Evolutionary conservation across 1,140 invertebrate species (phyloP), one percentile per base, ranked within the genome.

Genomic region (Eurosta solidaginis): DNA sequence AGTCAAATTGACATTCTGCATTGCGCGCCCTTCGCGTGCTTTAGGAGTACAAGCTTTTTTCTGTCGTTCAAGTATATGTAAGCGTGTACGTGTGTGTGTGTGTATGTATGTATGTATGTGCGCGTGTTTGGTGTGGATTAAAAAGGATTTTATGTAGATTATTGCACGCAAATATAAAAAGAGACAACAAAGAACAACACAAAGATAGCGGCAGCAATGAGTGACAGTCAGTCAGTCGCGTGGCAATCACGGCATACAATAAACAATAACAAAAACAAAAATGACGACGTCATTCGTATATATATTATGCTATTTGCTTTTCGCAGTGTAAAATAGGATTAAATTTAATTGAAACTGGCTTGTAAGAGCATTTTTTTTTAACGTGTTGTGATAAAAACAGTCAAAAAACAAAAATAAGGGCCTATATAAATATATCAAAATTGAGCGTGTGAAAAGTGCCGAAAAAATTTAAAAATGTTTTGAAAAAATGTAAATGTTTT

Each of bases 161-260:
- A 74, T 47, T 74, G 44, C 7, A 17, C 42, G 20, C 25, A 74
- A 45, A 74, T 44, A 74, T 6, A 36, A 74, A 74, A 27, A 17
- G 68, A 20, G 14, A n/a, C 52, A 36, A 50, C n/a, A 17, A 29
- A 5, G 29, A 49, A 74, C 42, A 22, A 25, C 29, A 59, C 44
- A 25, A 83, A 76, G 77, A 84, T 9, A 49, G 17, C 54, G 36
- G 17, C 54, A n/a, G 4, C 29, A 27, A 27, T 5, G n/a, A 59
- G 59, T 9, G 49, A 22, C n/a, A n/a, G 36, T 40, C 36, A 68
- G 33, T 68, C 17, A 4, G 27, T 33, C 29, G 54, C 54, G 54
- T 36, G 54, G 54, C 54, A 59, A 36, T 7, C 54, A 33, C 6
- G 12, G 29, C 33, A 59, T 17, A n/a, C 59, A 22, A 40, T 3